phyloP scores from a whole-genome alignment of 2,888 invertebrate species.

The Agapetus fuscipes region DNA sequence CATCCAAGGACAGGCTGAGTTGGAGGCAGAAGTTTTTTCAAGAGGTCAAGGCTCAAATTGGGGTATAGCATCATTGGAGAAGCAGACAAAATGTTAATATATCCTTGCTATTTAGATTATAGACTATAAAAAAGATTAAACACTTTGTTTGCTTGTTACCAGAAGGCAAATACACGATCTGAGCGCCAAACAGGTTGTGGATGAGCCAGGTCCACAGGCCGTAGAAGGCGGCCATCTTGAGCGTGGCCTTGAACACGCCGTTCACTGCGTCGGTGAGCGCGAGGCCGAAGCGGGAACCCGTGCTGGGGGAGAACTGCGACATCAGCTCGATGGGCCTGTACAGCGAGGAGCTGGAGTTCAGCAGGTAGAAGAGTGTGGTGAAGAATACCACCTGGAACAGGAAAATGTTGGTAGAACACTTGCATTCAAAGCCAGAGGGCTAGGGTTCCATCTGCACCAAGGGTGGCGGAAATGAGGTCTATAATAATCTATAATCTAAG shows the following conservation, averaged over 20 bases:
- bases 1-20: too few relatives aligned
- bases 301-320: constrained; percentile 69
- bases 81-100: background rate
- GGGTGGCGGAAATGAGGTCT: too few relatives aligned
- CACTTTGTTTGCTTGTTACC: too few relatives aligned
- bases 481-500: too few relatives aligned
- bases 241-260: constrained; percentile 91
- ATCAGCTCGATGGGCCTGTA: constrained; percentile 92
- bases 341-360: constrained; percentile 61
- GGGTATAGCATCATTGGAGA: background rate
- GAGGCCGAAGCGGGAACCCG: constrained; percentile 67
- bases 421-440: too few relatives aligned
- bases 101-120: background rate
- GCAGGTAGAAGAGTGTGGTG: constrained; percentile 90
- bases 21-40: too few relatives aligned
- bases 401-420: too few relatives aligned
- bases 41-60: too few relatives aligned
- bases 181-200: constrained; percentile 88
- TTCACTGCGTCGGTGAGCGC: constrained; percentile 83
- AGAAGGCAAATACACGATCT: constrained; percentile 92
- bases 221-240: constrained; percentile 95
- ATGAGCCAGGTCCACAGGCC: constrained; percentile 98
- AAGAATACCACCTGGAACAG: constrained; percentile 84
- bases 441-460: too few relatives aligned
- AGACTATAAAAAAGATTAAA: background rate